Percentiles rank a stretch among this genome's conserved stretches.
Conservation (phyloP, 35 echinoderm and acorn worm species). For the Hemicentrotus pulcherrimus region DNA sequence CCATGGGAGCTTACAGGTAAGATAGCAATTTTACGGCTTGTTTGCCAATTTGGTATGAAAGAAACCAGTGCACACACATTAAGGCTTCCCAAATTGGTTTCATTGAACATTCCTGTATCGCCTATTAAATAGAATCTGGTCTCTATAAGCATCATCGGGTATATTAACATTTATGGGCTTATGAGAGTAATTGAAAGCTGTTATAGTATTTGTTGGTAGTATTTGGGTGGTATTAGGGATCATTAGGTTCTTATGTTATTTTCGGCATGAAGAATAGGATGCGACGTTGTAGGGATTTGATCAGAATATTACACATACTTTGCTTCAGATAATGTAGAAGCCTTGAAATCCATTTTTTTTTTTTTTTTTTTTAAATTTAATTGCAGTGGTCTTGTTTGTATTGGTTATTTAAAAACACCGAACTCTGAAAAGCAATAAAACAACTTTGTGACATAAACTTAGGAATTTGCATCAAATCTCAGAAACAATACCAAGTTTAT, state of each 20-base stretch:
- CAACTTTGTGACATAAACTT: neutral
- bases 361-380: too few relatives aligned
- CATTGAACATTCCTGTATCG: neutral
- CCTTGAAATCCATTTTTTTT: too few relatives aligned
- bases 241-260: neutral
- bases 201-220: neutral
- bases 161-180: neutral
- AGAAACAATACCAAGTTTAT: neutral
- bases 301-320: too few relatives aligned
- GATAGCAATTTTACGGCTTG: neutral
- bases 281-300: neutral
- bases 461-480: neutral
- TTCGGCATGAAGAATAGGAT: neutral
- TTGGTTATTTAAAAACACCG: too few relatives aligned
- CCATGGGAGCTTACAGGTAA: neutral
- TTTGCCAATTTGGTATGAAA: neutral
- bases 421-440: neutral
- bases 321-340: too few relatives aligned
- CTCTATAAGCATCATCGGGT: neutral
- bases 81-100: neutral
- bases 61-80: neutral
- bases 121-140: neutral
- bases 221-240: neutral
- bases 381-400: too few relatives aligned
- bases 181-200: neutral